Evolutionary conservation across 2,888 invertebrate species (phyloP).

Genomic region (Eretmocerus hayati): DNA sequence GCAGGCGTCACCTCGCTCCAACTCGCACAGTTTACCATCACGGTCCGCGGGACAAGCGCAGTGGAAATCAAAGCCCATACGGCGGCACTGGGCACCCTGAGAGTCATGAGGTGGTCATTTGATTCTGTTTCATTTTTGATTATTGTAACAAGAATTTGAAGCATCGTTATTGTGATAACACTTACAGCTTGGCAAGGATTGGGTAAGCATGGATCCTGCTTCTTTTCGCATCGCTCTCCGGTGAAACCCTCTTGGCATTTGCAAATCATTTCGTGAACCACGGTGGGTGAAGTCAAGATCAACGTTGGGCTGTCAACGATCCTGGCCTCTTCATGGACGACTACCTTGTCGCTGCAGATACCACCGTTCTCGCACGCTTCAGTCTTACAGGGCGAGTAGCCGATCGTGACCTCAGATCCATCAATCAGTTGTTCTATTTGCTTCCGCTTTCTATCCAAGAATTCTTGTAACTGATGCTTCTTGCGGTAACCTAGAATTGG

Average conservation of each 20-base stretch:
- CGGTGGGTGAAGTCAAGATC: conserved; percentile 75
- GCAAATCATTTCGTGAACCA: conserved; percentile 72
- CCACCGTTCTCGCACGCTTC: conserved; percentile 74
- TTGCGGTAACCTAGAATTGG: conserved; percentile 51
- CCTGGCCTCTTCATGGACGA: conserved; percentile 61
- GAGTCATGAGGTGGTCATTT: not conserved
- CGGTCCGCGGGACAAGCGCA: conserved; percentile 73
- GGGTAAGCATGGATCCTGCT: conserved; percentile 85
- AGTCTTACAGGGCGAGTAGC: conserved; percentile 69
- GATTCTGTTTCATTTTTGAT: not conserved
- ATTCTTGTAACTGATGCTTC: conserved; percentile 59
- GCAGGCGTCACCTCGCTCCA: conserved; percentile 78
- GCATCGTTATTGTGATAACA: too few species aligned
- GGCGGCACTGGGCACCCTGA: conserved; percentile 74
- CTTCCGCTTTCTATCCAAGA: conserved; percentile 59
- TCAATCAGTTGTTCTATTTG: conserved; percentile 60
- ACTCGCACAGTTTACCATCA: conserved; percentile 78
- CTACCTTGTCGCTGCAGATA: conserved; percentile 64
- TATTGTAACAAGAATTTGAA: too few species aligned
- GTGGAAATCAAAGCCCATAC: conserved; percentile 75
- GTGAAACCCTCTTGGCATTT: conserved; percentile 79
- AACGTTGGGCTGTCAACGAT: conserved; percentile 75
- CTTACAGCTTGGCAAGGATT: conserved; percentile 67
- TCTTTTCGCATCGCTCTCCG: conserved; percentile 73
- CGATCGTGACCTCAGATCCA: conserved; percentile 56